Conservation (phyloP, 2,888 invertebrate genomes). For the Tridacna crocea region DNA sequence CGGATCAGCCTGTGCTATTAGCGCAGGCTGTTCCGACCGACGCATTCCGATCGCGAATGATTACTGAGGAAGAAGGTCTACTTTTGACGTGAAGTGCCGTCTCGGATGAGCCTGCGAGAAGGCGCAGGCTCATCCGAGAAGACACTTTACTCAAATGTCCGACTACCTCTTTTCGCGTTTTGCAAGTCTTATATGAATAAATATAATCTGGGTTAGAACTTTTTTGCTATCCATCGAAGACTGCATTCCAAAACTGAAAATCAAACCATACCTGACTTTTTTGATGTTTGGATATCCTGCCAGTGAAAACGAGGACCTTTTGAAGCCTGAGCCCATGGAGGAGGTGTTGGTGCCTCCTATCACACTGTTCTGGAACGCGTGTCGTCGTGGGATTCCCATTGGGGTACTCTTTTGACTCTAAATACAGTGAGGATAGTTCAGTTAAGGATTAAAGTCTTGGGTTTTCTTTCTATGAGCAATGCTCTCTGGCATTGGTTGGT, state of each 20-base stretch:
- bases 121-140: not conserved
- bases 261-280: slow-evolving; percentile 5
- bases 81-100: too few relatives aligned
- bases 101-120: not conserved
- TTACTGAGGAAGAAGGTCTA: too few relatives aligned
- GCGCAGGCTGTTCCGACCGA: too few relatives aligned
- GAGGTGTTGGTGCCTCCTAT: slow-evolving; percentile 6
- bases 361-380: not conserved
- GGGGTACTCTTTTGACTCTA: not conserved
- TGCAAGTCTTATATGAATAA: not conserved
- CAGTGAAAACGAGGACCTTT: not conserved
- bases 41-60: too few relatives aligned
- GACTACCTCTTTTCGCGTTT: not conserved
- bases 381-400: slow-evolving; percentile 8
- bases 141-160: not conserved
- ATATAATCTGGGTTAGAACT: not conserved
- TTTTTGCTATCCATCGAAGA: not conserved
- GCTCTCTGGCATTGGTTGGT: too few relatives aligned
- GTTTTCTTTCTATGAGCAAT: too few relatives aligned
- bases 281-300: slow-evolving; percentile 4
- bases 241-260: not conserved
- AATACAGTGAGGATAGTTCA: too few relatives aligned
- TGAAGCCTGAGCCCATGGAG: not conserved
- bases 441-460: too few relatives aligned
- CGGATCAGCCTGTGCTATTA: too few relatives aligned